phyloP scores from a whole-genome alignment of 2,888 invertebrate genomes.

The Pristionchus exspectatus region DNA sequence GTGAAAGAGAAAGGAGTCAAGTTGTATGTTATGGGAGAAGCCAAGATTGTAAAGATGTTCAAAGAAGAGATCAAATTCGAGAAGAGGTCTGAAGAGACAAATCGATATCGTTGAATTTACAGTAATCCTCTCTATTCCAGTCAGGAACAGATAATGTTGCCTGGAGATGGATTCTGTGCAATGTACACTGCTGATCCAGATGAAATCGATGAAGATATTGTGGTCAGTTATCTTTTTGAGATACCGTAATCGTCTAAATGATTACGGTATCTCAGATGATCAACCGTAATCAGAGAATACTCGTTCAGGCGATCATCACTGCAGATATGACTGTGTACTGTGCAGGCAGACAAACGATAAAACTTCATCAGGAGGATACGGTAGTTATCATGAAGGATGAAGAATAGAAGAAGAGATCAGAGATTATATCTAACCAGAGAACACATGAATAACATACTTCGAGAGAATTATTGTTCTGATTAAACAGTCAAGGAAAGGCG shows the following conservation, averaged over 20 bases:
- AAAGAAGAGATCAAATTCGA: neutral
- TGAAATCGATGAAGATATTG: conserved; percentile 43
- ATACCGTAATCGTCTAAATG: neutral
- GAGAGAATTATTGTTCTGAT: neutral
- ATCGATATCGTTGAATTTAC: neutral
- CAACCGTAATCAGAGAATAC: neutral
- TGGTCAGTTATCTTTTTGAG: neutral
- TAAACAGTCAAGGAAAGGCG: neutral
- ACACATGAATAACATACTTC: conserved; percentile 17
- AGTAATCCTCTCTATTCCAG: neutral
- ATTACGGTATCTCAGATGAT: neutral
- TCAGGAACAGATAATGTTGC: neutral
- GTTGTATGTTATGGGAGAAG: conserved; percentile 22
- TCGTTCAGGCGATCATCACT: conserved; percentile 41
- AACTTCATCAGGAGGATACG: conserved; percentile 19
- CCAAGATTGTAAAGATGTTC: conserved; percentile 34
- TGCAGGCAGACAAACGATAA: conserved; percentile 36
- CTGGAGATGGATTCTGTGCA: conserved; percentile 40
- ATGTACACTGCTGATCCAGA: conserved; percentile 51
- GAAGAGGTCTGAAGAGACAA: neutral
- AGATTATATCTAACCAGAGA: neutral
- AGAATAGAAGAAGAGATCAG: conserved; percentile 6
- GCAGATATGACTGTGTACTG: conserved; percentile 42
- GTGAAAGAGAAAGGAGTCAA: conserved; percentile 41
- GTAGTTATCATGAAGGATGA: conserved; percentile 42